Conservation (phyloP, 2,888 invertebrate genomes). For the Aquatica leii region DNA sequence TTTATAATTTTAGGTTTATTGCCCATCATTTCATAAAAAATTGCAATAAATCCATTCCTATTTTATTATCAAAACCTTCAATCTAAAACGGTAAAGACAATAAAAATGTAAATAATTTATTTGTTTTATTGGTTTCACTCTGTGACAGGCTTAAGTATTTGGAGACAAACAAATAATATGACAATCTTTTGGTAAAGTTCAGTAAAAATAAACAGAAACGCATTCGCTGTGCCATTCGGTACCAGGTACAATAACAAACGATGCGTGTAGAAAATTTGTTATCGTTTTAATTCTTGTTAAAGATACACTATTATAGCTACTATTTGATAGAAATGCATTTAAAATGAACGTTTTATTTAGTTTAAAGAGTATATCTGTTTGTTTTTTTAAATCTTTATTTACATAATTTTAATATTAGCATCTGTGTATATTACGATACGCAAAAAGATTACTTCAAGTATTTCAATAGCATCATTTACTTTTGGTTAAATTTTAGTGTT, state of each 20-base stretch:
- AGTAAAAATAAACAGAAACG: conserved; percentile 8
- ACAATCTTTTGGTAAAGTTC: conserved; percentile 16
- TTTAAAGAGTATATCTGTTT: too few species aligned
- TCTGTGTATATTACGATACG: too few species aligned
- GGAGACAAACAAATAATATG: conserved; percentile 7
- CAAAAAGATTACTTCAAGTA: too few species aligned
- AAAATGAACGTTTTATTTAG: too few species aligned
- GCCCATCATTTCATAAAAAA: too few species aligned
- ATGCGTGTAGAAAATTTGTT: conserved; percentile 12
- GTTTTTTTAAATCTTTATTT: too few species aligned
- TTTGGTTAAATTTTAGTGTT: too few species aligned
- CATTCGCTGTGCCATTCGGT: neutral
- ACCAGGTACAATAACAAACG: neutral
- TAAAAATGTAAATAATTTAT: conserved; percentile 11
- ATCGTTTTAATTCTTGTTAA: conserved; percentile 1
- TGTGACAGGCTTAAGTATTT: conserved; percentile 21
- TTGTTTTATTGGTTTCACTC: conserved; percentile 30
- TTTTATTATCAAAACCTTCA: neutral
- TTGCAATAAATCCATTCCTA: too few species aligned
- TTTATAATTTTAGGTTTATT: too few species aligned
- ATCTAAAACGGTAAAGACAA: conserved; percentile 2
- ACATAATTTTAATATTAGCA: too few species aligned
- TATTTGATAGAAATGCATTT: too few species aligned
- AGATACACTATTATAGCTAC: neutral
- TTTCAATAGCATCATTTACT: too few species aligned